Evolutionary conservation across 2,888 invertebrate species (phyloP).

Genomic region (Drosophila multiciliata): DNA sequence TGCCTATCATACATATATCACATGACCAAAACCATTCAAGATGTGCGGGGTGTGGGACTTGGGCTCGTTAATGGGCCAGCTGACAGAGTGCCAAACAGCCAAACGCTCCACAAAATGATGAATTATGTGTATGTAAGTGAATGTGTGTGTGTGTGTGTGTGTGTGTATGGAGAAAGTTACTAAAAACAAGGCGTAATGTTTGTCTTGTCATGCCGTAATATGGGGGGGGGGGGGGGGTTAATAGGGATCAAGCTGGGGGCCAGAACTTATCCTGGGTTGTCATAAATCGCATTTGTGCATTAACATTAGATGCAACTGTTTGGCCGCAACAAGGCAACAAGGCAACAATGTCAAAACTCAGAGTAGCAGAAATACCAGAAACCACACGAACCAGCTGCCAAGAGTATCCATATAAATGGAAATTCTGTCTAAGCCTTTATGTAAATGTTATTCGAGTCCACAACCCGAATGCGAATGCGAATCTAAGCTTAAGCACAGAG

Average conservation of each 20-base stretch:
- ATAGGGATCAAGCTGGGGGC: not conserved
- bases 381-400: constrained; percentile 9
- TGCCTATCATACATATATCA: constrained; percentile 36
- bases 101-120: constrained; percentile 62
- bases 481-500: not conserved
- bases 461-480: constrained; percentile 14
- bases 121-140: constrained; percentile 47
- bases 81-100: constrained; percentile 68
- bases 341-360: constrained; percentile 68
- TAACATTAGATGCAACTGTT: constrained; percentile 73
- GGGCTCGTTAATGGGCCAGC: constrained; percentile 73
- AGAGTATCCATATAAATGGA: constrained; percentile 45
- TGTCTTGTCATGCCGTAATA: constrained; percentile 18
- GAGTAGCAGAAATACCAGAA: constrained; percentile 23
- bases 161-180: constrained; percentile 8
- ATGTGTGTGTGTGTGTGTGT: constrained; percentile 3
- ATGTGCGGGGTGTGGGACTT: constrained; percentile 16
- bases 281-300: constrained; percentile 78
- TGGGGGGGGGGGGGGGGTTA: not conserved
- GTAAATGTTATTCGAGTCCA: constrained; percentile 52
- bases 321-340: constrained; percentile 61
- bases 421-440: constrained; percentile 49
- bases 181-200: constrained; percentile 41
- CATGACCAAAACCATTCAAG: constrained; percentile 29
- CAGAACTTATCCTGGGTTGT: constrained; percentile 31